Percentiles rank a stretch among this genome's conserved stretches.
Evolutionary conservation across 2,888 invertebrate genomes (phyloP).

Genomic region (Cataglyphis livida): DNA sequence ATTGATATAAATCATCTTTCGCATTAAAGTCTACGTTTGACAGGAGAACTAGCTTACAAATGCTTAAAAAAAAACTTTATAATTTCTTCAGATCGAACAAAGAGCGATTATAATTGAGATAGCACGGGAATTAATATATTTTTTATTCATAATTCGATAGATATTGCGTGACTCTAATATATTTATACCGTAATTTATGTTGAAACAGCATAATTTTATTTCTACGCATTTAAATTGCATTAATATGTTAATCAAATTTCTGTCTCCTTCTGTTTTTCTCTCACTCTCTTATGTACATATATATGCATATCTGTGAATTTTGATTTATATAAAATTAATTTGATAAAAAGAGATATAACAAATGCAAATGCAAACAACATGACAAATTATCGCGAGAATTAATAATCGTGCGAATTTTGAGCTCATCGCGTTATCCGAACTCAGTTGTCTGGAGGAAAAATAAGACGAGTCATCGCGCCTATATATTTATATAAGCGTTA

Average conservation of each 20-base stretch:
- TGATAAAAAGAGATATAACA: not conserved
- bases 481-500: not conserved
- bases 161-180: not conserved
- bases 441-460: not conserved
- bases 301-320: conserved; percentile 9
- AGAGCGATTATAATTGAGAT: not conserved
- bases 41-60: not conserved
- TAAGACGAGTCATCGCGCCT: not conserved
- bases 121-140: not conserved
- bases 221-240: not conserved
- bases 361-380: not conserved
- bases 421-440: not conserved
- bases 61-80: not conserved
- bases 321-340: conserved; percentile 16
- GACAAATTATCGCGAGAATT: not conserved
- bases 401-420: not conserved
- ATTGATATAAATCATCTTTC: conserved; percentile 55
- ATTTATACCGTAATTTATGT: not conserved
- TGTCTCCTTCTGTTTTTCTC: not conserved
- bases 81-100: not conserved
- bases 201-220: conserved; percentile 24
- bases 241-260: conserved; percentile 32
- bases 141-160: not conserved
- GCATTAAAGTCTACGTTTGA: conserved; percentile 6
- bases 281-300: not conserved